phyloP scores from a whole-genome alignment of 2,888 invertebrate genomes.

The Oligia strigilis region DNA sequence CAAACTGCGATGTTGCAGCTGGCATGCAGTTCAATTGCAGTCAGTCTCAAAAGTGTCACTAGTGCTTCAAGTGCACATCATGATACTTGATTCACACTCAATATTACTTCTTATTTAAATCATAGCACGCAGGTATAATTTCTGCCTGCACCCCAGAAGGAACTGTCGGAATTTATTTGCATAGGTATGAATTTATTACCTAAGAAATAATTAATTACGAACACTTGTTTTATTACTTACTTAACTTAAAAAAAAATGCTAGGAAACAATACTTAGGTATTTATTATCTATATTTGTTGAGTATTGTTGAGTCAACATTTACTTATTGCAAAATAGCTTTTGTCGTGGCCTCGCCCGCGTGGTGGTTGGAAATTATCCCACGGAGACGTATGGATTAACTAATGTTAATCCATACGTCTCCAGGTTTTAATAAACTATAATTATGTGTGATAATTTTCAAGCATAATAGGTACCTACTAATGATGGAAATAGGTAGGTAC shows the following conservation, averaged over 20 bases:
- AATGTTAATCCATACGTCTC: too few species aligned
- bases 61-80: neutral
- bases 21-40: too few species aligned
- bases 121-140: neutral
- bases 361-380: too few species aligned
- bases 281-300: neutral
- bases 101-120: neutral
- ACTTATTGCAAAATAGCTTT: neutral
- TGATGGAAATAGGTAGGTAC: too few species aligned
- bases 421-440: too few species aligned
- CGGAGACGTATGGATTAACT: too few species aligned
- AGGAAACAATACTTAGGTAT: neutral
- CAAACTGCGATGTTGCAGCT: too few species aligned
- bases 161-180: conserved; percentile 9
- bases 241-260: conserved; percentile 9
- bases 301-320: neutral
- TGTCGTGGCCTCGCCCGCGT: too few species aligned
- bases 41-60: too few species aligned
- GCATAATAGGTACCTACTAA: too few species aligned
- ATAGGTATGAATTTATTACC: neutral
- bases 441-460: too few species aligned
- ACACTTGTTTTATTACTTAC: conserved; percentile 34
- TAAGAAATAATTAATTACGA: conserved; percentile 19
- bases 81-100: neutral
- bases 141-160: neutral